phyloP scores from a whole-genome alignment of 2,888 invertebrate species.

The Drosophila antonietae region DNA sequence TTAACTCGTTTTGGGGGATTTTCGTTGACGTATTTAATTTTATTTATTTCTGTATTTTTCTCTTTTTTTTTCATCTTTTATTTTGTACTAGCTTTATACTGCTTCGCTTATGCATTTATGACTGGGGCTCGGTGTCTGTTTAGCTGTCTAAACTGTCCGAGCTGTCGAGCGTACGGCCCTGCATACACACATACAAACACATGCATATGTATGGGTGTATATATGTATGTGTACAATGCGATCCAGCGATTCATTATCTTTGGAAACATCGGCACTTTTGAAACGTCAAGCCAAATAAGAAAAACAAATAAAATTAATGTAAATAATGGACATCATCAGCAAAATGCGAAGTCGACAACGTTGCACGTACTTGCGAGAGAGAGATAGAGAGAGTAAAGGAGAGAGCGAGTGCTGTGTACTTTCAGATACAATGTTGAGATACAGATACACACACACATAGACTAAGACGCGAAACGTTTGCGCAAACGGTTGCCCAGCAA shows the following conservation, averaged over 20 bases:
- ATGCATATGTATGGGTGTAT: conserved; percentile 1
- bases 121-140: conserved; percentile 36
- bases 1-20: conserved; percentile 68
- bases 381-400: conserved; percentile 5
- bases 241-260: conserved; percentile 76
- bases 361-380: conserved; percentile 19
- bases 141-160: conserved; percentile 41
- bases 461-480: conserved; percentile 55
- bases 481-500: conserved; percentile 77
- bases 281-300: conserved; percentile 79
- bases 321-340: conserved; percentile 80
- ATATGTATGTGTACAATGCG: conserved; percentile 40
- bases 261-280: conserved; percentile 79
- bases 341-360: conserved; percentile 72
- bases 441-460: conserved; percentile 32
- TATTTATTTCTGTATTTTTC: conserved; percentile 33
- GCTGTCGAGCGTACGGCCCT: conserved; percentile 30
- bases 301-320: conserved; percentile 76
- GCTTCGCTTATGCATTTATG: conserved; percentile 68
- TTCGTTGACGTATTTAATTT: conserved; percentile 39
- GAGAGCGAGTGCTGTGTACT: conserved; percentile 47
- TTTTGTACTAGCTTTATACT: conserved; percentile 40
- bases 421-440: conserved; percentile 59
- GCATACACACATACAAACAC: conserved; percentile 2
- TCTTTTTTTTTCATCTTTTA: conserved; percentile 5